Evolutionary conservation across 2,888 invertebrate species (phyloP).

Genomic region (Eudemis profundana): DNA sequence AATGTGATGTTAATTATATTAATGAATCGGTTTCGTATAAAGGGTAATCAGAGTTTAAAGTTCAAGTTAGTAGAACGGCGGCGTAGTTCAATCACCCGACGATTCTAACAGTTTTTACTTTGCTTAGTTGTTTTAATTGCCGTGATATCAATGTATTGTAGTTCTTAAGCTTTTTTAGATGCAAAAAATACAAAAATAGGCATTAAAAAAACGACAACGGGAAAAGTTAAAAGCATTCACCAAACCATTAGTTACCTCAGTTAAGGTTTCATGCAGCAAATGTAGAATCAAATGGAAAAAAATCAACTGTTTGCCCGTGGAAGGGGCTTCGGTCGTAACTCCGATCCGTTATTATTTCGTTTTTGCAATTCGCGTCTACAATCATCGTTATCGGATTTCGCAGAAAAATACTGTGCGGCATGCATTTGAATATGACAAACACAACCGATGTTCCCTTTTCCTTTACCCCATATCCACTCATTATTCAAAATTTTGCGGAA

Average conservation of each 20-base stretch:
- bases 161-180: too few species aligned
- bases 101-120: too few species aligned
- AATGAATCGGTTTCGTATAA: neutral
- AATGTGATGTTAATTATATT: neutral
- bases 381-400: constrained; percentile 53
- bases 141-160: too few species aligned
- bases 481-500: constrained; percentile 65
- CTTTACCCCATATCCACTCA: constrained; percentile 64
- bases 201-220: neutral
- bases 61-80: neutral
- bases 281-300: constrained; percentile 32
- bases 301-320: constrained; percentile 20
- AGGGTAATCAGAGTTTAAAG: neutral
- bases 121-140: too few species aligned
- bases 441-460: constrained; percentile 62
- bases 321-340: constrained; percentile 23
- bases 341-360: constrained; percentile 35
- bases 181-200: neutral
- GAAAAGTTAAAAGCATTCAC: constrained; percentile 18
- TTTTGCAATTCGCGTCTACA: constrained; percentile 51
- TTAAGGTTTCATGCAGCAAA: constrained; percentile 17
- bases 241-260: constrained; percentile 30
- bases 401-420: constrained; percentile 47
- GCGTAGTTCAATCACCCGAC: too few species aligned
- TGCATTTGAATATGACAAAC: constrained; percentile 56